Base-by-base conservation (phyloP, 2,888 invertebrate genomes). In the Tineola bisselliella region DNA sequence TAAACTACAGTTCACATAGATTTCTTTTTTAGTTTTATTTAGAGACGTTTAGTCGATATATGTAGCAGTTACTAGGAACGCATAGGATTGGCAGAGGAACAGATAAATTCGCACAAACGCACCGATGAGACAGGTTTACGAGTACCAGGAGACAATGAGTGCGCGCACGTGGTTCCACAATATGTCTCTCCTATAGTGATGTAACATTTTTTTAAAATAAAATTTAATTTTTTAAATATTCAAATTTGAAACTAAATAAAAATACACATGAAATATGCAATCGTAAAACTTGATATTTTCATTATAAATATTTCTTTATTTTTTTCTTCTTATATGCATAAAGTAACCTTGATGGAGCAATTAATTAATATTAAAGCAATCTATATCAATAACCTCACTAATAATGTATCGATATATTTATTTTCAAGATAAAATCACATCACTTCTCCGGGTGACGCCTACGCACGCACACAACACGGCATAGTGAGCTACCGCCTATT, bases 41-140 rank as follows among this genome's bases (percentile, higher is more conserved):
- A 38, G 1, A 38, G n/a, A n/a, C n/a, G n/a, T 10, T 38, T 38
- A 48, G 48, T 15, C 48, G 15, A 6, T 15, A n/a, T 48, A 48
- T 17, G 48, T 38, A 38, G 12, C 12, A 15, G n/a, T n/a, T 48
- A 48, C 48, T n/a, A 48, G 48, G 13, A 48, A 48, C 10, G 48
- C 48, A 48, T 48, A 48, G 38, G 48, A 48, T 48, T n/a, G 48
- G 48, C n/a, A 17, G 48, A 17, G 43, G 8, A 13, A 43, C 4
- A n/a, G 17, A 58, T 58, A 58, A 58, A 58, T 58, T 17, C 33
- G n/a, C 18, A 56, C 56, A 58, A 58, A 33, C 58, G 33, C 33
- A 58, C 58, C 58, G 19, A n/a, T 12, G 31, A 31, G 58, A 58
- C 60, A 60, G 44, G 13, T 60, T 60, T 60, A 60, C 44, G 60